phyloP scores from a whole-genome alignment of 2,888 invertebrate genomes.

The Augiades crinisus region DNA sequence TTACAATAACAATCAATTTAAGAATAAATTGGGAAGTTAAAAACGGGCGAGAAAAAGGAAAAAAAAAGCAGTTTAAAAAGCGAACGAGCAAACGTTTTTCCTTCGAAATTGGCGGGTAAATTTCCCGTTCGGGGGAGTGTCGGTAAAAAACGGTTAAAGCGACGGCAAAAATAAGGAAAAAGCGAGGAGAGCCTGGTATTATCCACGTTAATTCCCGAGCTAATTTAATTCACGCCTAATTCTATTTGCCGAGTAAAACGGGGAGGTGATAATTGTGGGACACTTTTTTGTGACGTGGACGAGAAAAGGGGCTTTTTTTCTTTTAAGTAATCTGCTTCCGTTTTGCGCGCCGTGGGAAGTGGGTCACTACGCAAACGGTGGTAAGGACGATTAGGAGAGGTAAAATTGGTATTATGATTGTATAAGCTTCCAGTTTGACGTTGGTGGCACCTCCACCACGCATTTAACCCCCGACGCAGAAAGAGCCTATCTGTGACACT shows the following conservation, averaged over 20 bases:
- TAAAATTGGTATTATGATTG: too few relatives aligned
- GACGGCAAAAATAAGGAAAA: conserved; percentile 66
- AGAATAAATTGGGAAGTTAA: too few relatives aligned
- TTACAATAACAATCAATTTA: too few relatives aligned
- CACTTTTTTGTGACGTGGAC: conserved; percentile 61
- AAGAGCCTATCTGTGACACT: too few relatives aligned
- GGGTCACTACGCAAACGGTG: too few relatives aligned
- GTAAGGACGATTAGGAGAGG: too few relatives aligned
- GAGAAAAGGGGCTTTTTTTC: conserved; percentile 49
- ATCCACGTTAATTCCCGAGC: conserved; percentile 78
- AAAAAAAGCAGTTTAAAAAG: conserved; percentile 41
- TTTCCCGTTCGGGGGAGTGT: conserved; percentile 51
- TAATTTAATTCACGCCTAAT: conserved; percentile 80
- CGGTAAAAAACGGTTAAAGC: conserved; percentile 53
- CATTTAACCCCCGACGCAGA: too few relatives aligned
- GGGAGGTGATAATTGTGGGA: conserved; percentile 77
- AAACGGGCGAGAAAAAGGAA: conserved; percentile 33
- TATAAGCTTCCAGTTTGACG: too few relatives aligned
- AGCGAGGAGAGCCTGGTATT: conserved; percentile 65
- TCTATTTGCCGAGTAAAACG: conserved; percentile 77
- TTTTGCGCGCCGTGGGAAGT: conserved; percentile 58
- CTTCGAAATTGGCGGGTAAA: conserved; percentile 53
- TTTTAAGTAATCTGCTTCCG: conserved; percentile 28
- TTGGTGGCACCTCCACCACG: too few relatives aligned
- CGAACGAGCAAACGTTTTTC: conserved; percentile 39